These are phyloP conservation scores for Eupithecia exiguata DNA, from an alignment of 2,888 invertebrate genomes.

Conservation along the genomic window DNA sequence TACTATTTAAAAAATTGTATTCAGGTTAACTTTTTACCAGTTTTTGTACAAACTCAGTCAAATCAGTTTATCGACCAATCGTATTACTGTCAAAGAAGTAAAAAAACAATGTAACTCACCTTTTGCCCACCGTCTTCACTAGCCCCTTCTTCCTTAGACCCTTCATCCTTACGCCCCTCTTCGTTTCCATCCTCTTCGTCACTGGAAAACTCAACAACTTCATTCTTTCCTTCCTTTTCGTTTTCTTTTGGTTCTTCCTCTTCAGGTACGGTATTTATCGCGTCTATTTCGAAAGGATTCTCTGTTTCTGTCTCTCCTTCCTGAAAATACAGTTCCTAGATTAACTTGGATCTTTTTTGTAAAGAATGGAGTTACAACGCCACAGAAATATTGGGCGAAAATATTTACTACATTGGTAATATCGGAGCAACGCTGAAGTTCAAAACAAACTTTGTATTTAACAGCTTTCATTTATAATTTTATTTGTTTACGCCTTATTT, in stretches of 20 bases:
- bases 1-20: background rate
- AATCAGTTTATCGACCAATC: background rate
- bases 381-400: background rate
- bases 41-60: too few relatives aligned
- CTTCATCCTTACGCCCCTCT: slow-evolving; percentile 44
- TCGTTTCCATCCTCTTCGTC: slow-evolving; percentile 74
- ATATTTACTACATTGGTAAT: background rate
- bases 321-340: slow-evolving; percentile 11
- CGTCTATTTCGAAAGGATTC: slow-evolving; percentile 94
- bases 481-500: too few relatives aligned
- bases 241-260: slow-evolving; percentile 67
- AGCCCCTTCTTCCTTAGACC: slow-evolving; percentile 51
- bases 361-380: background rate
- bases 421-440: background rate
- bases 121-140: slow-evolving; percentile 48
- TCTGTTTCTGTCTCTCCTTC: slow-evolving; percentile 86
- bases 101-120: slow-evolving; percentile 1
- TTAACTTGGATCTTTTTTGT: background rate
- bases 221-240: slow-evolving; percentile 62
- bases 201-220: slow-evolving; percentile 77
- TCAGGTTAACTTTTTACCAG: too few relatives aligned
- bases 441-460: background rate
- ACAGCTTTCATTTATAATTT: background rate
- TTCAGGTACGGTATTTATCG: slow-evolving; percentile 82
- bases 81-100: background rate